A percentile compares a stretch with the other conserved stretches of the same genome.
Conservation (phyloP, 2,113 vertebrate genomes). For the Thermophis baileyi region DNA sequence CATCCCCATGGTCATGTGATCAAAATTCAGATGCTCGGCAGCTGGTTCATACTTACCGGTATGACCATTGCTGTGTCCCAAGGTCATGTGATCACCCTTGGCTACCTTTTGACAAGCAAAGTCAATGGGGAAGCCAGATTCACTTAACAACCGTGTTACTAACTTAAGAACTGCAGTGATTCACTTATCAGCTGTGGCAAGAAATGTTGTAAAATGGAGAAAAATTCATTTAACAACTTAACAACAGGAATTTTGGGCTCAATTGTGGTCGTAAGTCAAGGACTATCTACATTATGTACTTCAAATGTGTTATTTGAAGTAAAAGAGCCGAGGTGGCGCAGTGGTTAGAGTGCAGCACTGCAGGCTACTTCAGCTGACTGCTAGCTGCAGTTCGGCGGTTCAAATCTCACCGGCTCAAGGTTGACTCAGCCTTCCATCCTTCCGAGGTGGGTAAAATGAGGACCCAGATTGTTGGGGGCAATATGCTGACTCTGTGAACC, state of each 20-base stretch:
- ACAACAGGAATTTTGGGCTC: neutral
- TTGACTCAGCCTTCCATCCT: no score
- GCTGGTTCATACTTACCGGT: neutral
- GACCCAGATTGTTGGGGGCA: no score
- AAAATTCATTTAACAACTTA: neutral
- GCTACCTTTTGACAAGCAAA: neutral
- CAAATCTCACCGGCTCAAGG: no score
- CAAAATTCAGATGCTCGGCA: neutral
- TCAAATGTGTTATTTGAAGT: neutral
- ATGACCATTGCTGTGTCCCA: neutral
- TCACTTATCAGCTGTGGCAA: no score
- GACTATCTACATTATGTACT: neutral
- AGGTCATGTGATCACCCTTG: neutral
- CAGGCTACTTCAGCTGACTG: no score
- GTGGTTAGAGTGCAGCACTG: no score
- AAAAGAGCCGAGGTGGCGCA: no score
- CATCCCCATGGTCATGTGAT: neutral
- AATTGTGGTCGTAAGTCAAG: neutral
- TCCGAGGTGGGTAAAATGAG: no score
- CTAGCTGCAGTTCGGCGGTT: no score
- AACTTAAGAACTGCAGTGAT: neutral
- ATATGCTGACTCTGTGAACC: no score
- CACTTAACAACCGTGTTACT: neutral
- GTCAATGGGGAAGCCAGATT: neutral
- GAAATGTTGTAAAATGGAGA: no score